Evolutionary conservation across 1,140 invertebrate genomes (phyloP).

Genomic region (Reticulitermes speratus): DNA sequence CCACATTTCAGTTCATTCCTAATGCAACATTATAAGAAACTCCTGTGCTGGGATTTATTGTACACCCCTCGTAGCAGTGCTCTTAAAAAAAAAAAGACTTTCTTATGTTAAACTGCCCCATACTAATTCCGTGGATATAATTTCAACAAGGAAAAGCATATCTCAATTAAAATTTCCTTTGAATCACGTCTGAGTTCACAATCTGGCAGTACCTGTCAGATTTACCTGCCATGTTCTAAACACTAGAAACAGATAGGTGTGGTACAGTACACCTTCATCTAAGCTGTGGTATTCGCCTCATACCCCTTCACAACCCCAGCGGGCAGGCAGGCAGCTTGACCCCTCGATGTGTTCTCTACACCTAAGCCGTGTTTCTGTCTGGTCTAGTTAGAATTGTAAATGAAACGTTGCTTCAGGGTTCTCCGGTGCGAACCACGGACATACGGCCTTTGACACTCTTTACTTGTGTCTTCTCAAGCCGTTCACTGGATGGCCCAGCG

Average conservation of each 20-base stretch:
- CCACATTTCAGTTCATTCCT: too few species aligned
- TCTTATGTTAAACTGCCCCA: too few species aligned
- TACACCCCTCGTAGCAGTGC: too few species aligned
- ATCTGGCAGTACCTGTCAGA: neutral
- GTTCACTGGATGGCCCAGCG: too few species aligned
- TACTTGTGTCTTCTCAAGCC: neutral
- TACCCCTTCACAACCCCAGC: neutral
- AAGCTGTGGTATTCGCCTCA: neutral
- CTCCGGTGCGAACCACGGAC: neutral
- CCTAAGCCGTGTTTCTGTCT: neutral
- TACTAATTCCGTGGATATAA: too few species aligned
- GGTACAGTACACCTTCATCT: neutral
- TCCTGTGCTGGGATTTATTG: too few species aligned
- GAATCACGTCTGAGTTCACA: neutral
- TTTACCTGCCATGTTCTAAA: neutral
- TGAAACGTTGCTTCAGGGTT: neutral
- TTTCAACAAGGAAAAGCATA: too few species aligned
- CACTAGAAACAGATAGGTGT: neutral
- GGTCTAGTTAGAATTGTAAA: conserved; percentile 19
- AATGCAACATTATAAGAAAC: too few species aligned
- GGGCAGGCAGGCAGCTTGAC: neutral
- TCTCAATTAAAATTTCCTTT: neutral
- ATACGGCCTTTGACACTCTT: conserved; percentile 1
- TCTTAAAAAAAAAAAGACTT: too few species aligned
- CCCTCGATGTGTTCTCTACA: neutral